Percentiles rank a stretch among this genome's conserved stretches.
Conservation (phyloP, 2,113 vertebrate species). For the human region DNA sequence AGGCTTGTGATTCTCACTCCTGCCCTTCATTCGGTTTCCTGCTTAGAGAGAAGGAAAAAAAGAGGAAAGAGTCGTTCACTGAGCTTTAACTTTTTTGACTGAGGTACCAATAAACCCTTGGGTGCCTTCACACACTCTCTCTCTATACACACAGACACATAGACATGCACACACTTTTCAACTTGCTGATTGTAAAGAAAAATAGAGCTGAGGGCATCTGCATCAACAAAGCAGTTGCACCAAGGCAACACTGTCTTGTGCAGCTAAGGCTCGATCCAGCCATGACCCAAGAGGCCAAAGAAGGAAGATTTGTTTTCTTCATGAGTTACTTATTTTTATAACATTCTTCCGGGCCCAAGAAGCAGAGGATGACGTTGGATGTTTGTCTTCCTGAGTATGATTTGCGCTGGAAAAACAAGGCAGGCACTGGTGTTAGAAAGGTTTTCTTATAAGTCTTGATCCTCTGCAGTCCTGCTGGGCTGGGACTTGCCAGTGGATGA, state of each 20-base stretch:
- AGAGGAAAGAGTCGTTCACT: neutral
- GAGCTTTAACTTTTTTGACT: neutral
- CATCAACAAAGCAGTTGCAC: slow-evolving; percentile 60
- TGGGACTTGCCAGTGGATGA: neutral
- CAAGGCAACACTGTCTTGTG: slow-evolving; percentile 35
- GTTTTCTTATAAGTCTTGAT: neutral
- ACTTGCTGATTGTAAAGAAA: slow-evolving; percentile 53
- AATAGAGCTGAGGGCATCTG: slow-evolving; percentile 57
- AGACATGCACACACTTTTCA: neutral
- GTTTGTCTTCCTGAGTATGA: neutral
- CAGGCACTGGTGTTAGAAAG: neutral
- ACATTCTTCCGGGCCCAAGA: neutral
- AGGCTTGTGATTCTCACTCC: neutral
- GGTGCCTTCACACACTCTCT: neutral
- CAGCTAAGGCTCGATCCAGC: slow-evolving; percentile 52
- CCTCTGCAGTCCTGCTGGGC: neutral
- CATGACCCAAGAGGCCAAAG: neutral
- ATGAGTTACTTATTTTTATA: neutral
- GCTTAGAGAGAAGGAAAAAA: slow-evolving; percentile 1
- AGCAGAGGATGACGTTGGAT: neutral
- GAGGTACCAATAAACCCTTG: neutral
- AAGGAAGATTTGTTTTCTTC: neutral
- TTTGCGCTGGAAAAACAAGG: neutral
- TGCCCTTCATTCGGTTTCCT: neutral
- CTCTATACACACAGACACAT: neutral